Evolutionary conservation across 1,140 invertebrate genomes (phyloP), one percentile per base, ranked within the genome.

Genomic region (Branchinecta lynchi): DNA sequence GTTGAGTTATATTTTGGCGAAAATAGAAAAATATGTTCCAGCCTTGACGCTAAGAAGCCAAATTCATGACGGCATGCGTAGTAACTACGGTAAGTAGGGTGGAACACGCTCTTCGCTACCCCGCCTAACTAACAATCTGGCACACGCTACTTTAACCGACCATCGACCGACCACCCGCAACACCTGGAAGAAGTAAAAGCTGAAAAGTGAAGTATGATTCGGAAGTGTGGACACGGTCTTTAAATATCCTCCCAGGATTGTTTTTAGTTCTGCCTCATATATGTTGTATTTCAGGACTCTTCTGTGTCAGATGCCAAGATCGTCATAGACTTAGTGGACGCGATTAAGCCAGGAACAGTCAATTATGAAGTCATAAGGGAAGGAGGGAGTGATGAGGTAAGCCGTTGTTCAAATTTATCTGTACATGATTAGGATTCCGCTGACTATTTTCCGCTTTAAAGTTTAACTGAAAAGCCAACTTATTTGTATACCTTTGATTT

Each of bases 261-360:
- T 65, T 65, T 3, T 65, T 32, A 65, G 15, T 65, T n/a, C 60
- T 20, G 20, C 20, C 3, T 65, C 3, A n/a, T 5, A 5, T 65
- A 3, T 65, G 43, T 12, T 44, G 0, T 65, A 65, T 71, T 73
- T 20, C 83, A 92, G 80, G 96, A 99, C 80, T 83, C 84, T 12
- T 80, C 84, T 20, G 86, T 98, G 73, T 83, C 88, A 60, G 87
- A 95, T 78, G 93, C 86, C 8, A 86, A 86, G 75, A 89, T 96
- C 70, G 86, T 99, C 8, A 85, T 98, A 72, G 94, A 98, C 81
- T 81, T 99, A 65, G 93, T 99, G 72, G 96, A 99, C 80, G 84
- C 92, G 45, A 97, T 99, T 75, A 96, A 95, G 77, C 94, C 94
- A 7, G 92, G 93, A 20, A 87, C 88, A 67, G 92, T 99, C 73